phyloP scores from a whole-genome alignment of 2,797 vertebrate species.

The Cygnus olor region DNA sequence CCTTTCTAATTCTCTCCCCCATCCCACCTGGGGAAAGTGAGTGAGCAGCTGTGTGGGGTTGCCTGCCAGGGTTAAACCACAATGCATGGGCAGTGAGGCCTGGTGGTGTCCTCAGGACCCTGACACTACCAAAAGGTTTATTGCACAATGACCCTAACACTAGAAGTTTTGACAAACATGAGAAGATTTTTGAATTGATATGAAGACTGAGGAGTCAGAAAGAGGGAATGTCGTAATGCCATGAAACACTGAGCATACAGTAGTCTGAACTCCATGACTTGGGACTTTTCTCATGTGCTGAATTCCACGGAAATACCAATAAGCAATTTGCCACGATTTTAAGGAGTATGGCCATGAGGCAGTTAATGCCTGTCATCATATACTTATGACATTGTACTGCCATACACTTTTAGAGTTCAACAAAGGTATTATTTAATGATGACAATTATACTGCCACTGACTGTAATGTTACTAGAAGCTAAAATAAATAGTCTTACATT shows the following conservation, averaged over 20 bases:
- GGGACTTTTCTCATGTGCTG: accelerated
- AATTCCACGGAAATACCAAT: neutral
- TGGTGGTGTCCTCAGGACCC: neutral
- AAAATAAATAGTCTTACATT: slow-evolving; percentile 56
- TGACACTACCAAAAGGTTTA: neutral
- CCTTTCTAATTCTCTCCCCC: neutral
- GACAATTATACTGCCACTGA: slow-evolving; percentile 27
- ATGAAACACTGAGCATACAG: neutral
- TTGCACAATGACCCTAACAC: neutral
- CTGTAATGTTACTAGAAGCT: slow-evolving; percentile 21
- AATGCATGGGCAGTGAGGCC: neutral
- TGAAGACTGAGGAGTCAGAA: neutral
- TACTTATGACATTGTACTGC: neutral
- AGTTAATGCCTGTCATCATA: neutral
- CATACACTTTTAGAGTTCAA: neutral
- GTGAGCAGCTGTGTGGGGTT: neutral
- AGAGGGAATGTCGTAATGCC: neutral
- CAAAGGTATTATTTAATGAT: slow-evolving; percentile 53
- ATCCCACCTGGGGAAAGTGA: neutral
- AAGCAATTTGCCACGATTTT: neutral
- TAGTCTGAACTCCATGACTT: neutral
- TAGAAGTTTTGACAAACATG: neutral
- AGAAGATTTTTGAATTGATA: neutral
- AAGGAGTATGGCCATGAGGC: neutral
- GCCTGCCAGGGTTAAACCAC: neutral